A percentile compares a stretch with the other conserved stretches of the same genome.
Conservation (phyloP, 1,140 invertebrate genomes). For the Aphis gossypii region DNA sequence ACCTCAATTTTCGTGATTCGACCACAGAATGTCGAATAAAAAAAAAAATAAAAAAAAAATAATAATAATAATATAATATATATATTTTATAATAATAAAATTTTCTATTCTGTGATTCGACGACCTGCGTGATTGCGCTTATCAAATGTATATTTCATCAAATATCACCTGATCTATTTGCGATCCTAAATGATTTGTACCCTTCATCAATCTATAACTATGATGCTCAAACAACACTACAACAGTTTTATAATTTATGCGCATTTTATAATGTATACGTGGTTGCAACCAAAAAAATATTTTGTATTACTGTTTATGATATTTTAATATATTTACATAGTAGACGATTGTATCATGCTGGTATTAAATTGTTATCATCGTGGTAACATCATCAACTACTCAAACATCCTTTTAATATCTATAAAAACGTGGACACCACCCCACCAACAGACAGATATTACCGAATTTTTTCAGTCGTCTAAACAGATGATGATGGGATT, state of each 20-base stretch:
- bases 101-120: no score
- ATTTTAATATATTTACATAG: background rate
- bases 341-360: background rate
- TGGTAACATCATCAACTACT: background rate
- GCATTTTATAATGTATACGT: background rate
- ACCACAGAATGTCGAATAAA: no score
- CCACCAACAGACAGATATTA: background rate
- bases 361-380: background rate
- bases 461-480: background rate
- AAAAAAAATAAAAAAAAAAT: no score
- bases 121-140: background rate
- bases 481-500: background rate
- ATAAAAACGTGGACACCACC: background rate
- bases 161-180: background rate
- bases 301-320: background rate
- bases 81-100: no score
- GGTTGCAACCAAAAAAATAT: background rate
- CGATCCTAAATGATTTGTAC: no score
- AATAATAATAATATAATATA: no score
- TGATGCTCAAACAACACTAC: background rate
- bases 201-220: background rate
- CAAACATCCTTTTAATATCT: background rate
- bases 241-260: background rate
- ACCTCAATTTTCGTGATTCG: background rate
- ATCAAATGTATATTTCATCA: background rate